These are phyloP conservation scores for Halichondria panicea DNA, from an alignment of 37 sponge, comb jelly and placozoan genomes.

Conservation along the genomic window DNA sequence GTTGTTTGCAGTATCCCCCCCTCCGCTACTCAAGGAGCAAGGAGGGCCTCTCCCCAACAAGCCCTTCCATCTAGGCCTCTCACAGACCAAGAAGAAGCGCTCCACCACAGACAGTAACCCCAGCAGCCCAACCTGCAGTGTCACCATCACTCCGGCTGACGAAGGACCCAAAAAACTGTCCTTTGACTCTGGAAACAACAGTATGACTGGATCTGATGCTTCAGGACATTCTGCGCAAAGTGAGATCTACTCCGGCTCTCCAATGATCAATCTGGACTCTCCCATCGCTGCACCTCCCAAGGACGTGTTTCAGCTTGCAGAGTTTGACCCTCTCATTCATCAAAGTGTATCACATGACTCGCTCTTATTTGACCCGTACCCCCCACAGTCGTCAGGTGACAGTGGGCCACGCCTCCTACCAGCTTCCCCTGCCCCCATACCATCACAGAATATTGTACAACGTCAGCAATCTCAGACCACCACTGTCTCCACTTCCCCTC, in stretches of 20 bases:
- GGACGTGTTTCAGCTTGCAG: not conserved
- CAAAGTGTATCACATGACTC: conserved; percentile 24
- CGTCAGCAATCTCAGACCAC: not conserved
- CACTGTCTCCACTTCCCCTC: not conserved
- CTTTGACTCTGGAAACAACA: conserved; percentile 56
- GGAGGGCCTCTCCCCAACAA: not conserved
- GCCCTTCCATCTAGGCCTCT: not conserved
- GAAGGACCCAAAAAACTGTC: not conserved
- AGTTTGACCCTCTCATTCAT: conserved; percentile 39
- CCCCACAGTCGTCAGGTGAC: not conserved
- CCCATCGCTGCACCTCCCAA: not conserved
- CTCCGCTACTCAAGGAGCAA: too few species aligned
- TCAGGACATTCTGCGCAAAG: conserved; percentile 29
- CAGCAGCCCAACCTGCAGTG: conserved; percentile 36
- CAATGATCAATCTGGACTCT: conserved; percentile 28
- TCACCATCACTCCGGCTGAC: conserved; percentile 18
- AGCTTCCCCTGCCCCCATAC: not conserved
- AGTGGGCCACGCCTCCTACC: too few species aligned
- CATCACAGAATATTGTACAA: not conserved
- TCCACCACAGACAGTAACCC: conserved; percentile 19
- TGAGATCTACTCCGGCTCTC: conserved; percentile 10
- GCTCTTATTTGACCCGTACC: conserved; percentile 1
- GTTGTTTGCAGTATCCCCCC: too few species aligned
- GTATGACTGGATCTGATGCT: conserved; percentile 32
- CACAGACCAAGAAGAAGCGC: not conserved